Conservation (phyloP, 2,888 invertebrate species). For the Stenurella melanura region DNA sequence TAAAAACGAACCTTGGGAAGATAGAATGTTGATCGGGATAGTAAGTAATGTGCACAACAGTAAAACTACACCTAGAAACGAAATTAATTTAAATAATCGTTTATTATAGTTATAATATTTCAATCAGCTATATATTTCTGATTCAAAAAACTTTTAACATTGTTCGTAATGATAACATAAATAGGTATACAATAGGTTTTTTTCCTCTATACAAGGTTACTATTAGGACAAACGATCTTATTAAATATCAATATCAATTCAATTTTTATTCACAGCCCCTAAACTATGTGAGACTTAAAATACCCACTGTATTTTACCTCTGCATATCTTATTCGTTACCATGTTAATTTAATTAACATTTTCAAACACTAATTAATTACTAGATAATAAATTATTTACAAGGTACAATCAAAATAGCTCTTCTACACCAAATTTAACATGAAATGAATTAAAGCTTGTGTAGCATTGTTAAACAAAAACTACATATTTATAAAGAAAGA, state of each 20-base stretch:
- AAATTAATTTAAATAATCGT: conserved; percentile 62
- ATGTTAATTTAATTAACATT: conserved; percentile 27
- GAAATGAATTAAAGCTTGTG: conserved; percentile 29
- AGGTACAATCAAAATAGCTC: conserved; percentile 34
- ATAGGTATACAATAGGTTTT: conserved; percentile 50
- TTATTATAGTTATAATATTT: conserved; percentile 55
- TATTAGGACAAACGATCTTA: conserved; percentile 51
- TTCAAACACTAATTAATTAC: conserved; percentile 29
- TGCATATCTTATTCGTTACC: conserved; percentile 27
- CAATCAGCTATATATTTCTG: conserved; percentile 57
- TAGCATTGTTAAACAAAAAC: conserved; percentile 20
- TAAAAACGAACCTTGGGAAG: conserved; percentile 63
- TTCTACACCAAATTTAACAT: conserved; percentile 18
- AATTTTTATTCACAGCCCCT: conserved; percentile 65
- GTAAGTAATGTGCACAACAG: conserved; percentile 67
- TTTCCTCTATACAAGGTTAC: conserved; percentile 48
- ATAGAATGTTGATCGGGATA: conserved; percentile 61
- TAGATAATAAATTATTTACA: conserved; percentile 33
- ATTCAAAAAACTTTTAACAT: conserved; percentile 53
- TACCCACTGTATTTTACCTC: conserved; percentile 30
- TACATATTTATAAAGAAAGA: conserved; percentile 26
- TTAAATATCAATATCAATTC: conserved; percentile 51
- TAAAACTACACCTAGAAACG: conserved; percentile 67
- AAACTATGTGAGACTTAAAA: conserved; percentile 57
- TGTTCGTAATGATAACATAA: conserved; percentile 48